Base-by-base conservation (phyloP, 2,113 vertebrate genomes). In the Phaetusa simplex region DNA sequence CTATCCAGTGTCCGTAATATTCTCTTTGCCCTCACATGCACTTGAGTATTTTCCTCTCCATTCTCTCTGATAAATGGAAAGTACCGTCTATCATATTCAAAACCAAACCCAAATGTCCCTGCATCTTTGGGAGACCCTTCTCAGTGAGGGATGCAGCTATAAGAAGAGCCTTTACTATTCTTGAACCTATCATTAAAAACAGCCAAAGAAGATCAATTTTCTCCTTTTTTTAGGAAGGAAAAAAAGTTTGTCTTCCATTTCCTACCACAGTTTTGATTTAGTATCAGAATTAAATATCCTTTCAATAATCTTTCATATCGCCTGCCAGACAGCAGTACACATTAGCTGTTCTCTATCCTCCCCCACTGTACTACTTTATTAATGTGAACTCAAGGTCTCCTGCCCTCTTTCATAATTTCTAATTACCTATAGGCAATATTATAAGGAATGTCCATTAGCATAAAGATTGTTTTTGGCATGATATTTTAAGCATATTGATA, bases 391-490 rank as follows among this genome's bases (percentile, higher is more conserved):
- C 59, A 86, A 93, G 89, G 92, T 83, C 47, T 82, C 52, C 45
- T 78, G 42, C 15, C 30, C 55, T 55, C 30, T 94, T 90, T 58
- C 65, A 55, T 58, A 90, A 82, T 71, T 97, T 93, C 79, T 92
- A 95, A 96, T 96, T 92, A 97, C 42, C 45, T 91, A 87, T 38
- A 95, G 79, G 77, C 58, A 95, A 64, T 71, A 95, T 76, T 86
- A 83, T 70, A 88, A 94, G 55, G 24, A 71, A 93, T 22, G 32
- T 62, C 69, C 30, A 96, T 96, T 96, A 96, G 77, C 92, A 96
- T 96, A 96, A 95, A 95, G 34, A 96, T 95, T 85, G 74, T 94
- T 94, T 96, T 96, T 92, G 43, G 40, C 73, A 92, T 76, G 32
- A 10, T 67, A 38, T 38, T 38, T 38, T 38, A 38, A 38, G 38